These are phyloP conservation scores for Dione vanillae DNA, from an alignment of 2,888 invertebrate genomes.

Conservation along the genomic window DNA sequence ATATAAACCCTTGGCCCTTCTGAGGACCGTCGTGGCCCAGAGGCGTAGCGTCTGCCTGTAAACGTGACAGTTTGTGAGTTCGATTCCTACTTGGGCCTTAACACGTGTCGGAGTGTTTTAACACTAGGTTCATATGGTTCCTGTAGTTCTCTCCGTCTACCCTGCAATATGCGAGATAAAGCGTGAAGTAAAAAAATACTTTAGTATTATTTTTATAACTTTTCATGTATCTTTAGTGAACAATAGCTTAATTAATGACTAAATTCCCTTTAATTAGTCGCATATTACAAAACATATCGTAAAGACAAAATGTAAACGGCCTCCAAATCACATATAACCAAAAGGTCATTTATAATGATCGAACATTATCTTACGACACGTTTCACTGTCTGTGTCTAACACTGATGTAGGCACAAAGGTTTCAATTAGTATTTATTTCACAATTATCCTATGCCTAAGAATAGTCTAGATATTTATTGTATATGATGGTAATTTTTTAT, in stretches of 20 bases:
- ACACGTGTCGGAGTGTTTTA: too few species aligned
- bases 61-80: too few species aligned
- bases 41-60: neutral
- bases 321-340: slow-evolving; percentile 23
- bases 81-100: too few species aligned
- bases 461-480: neutral
- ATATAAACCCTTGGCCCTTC: too few species aligned
- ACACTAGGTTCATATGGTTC: too few species aligned
- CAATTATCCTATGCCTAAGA: slow-evolving; percentile 8
- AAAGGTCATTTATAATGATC: slow-evolving; percentile 42
- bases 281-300: slow-evolving; percentile 16
- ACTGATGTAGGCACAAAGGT: slow-evolving; percentile 33
- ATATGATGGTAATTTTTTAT: too few species aligned
- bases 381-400: slow-evolving; percentile 25
- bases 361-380: slow-evolving; percentile 26
- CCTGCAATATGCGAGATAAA: neutral
- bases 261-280: too few species aligned
- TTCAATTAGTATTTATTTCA: slow-evolving; percentile 36
- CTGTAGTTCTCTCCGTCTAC: neutral
- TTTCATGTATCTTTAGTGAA: too few species aligned
- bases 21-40: neutral
- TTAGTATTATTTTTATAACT: too few species aligned
- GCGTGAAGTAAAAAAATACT: neutral
- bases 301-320: slow-evolving; percentile 28
- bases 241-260: too few species aligned